These are phyloP conservation scores for Heliconius melpomene DNA, from an alignment of 1,140 invertebrate species.

Conservation along the genomic window DNA sequence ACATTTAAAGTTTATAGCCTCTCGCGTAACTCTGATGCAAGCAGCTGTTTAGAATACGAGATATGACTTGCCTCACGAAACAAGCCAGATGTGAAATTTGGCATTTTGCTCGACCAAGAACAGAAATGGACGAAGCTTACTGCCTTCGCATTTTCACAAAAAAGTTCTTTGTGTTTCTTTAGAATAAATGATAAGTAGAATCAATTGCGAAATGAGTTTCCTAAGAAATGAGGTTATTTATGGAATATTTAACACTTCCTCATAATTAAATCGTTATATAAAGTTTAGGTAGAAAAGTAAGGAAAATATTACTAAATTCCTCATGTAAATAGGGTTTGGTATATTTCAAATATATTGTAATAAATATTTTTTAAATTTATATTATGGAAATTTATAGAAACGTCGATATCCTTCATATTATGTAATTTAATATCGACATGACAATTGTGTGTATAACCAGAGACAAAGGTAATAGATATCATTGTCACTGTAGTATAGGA, in stretches of 20 bases:
- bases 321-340: no score
- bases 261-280: no score
- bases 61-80: constrained; percentile 14
- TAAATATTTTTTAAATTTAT: background rate
- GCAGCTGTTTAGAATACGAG: constrained; percentile 5
- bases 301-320: no score
- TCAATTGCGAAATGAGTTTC: constrained; percentile 3
- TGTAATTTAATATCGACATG: background rate
- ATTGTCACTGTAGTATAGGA: background rate
- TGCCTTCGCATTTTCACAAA: background rate
- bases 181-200: background rate
- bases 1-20: constrained; percentile 1
- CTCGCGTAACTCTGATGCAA: constrained; percentile 4
- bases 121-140: background rate
- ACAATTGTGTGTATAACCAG: background rate
- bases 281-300: no score
- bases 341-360: no score
- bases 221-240: background rate
- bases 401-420: background rate
- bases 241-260: background rate
- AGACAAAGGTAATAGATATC: background rate
- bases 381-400: background rate
- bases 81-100: constrained; percentile 19
- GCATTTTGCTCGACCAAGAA: constrained; percentile 10
- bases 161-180: background rate